Base-by-base conservation (phyloP, 2,797 vertebrate genomes). In the Paedocypris micromegethes region DNA sequence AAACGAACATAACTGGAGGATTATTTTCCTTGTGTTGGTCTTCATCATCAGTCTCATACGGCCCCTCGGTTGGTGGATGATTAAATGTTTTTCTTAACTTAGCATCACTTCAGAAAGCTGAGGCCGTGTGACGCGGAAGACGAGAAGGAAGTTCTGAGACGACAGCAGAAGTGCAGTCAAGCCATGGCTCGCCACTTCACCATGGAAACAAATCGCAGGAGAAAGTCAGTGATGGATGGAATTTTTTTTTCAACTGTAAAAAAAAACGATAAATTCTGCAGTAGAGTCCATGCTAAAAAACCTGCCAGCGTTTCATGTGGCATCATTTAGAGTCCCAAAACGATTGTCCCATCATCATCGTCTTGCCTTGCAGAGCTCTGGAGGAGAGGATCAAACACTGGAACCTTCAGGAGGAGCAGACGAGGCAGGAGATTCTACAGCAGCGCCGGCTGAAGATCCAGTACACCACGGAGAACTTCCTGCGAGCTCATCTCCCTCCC, bases 401-500 rank as follows among this genome's bases (percentile, higher is more conserved):
- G 82, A 89, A 93, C 70, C 80, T 89, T 75, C 91, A 88, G 81
- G 93, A 98, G 75, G 78, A 90, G 61, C 89, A 70, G 71, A 80
- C 89, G 71, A 88, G 92, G 76, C 89, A 96, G 59, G 85, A 86
- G 58, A 83, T 94, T 77, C 87, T 98, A 37, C 89, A 91, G 60
- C 89, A 93, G 71, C 92, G 94, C 71, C 92, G 88, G 66, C 86
- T 89, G 52, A 90, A 85, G 70, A 77, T 92, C 53, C 91, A 92
- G 78, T 90, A 96, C 68, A 92, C 88, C 9, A 97, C 95, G 5
- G 91, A 94, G 73, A 92, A 89, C 60, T 97, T 94, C 77, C 95
- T 90, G 62, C 89, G 83, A 81, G 88, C 85, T 52, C 90, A 92
- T 75, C 75, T 92, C 23, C 89, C 89, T 60, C 81, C 84, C 8